These are phyloP conservation scores for Ceratothoa steindachneri DNA, from an alignment of 2,888 invertebrate species.

Conservation along the genomic window DNA sequence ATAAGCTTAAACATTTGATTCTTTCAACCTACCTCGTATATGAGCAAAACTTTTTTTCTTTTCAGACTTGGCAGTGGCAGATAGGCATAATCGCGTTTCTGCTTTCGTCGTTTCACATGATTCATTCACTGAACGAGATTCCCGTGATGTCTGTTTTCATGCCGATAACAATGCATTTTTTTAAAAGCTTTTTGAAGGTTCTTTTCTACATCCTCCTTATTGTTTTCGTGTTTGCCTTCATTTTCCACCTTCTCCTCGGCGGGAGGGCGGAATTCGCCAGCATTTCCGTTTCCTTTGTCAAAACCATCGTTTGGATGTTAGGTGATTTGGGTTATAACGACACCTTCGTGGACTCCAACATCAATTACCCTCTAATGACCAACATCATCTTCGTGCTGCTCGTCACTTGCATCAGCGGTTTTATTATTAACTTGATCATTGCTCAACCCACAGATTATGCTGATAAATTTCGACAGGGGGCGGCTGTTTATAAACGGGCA, in stretches of 20 bases:
- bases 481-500: slow-evolving; percentile 23
- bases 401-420: slow-evolving; percentile 32
- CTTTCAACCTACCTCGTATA: too few relatives aligned
- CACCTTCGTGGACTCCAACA: slow-evolving; percentile 22
- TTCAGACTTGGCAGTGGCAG: slow-evolving; percentile 33
- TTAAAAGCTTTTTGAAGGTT: slow-evolving; percentile 27
- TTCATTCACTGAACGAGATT: slow-evolving; percentile 29
- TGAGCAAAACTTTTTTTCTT: too few relatives aligned
- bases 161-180: slow-evolving; percentile 28
- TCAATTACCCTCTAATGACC: slow-evolving; percentile 27
- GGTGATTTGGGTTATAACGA: slow-evolving; percentile 44
- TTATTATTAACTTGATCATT: slow-evolving; percentile 34
- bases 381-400: slow-evolving; percentile 39
- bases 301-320: slow-evolving; percentile 42
- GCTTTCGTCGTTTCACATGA: slow-evolving; percentile 30
- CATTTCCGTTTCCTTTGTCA: slow-evolving; percentile 31
- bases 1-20: too few relatives aligned
- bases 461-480: slow-evolving; percentile 24
- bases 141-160: slow-evolving; percentile 33
- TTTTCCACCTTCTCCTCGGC: slow-evolving; percentile 27
- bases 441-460: slow-evolving; percentile 33
- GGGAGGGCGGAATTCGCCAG: slow-evolving; percentile 18
- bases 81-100: slow-evolving; percentile 30
- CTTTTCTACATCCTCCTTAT: slow-evolving; percentile 24
- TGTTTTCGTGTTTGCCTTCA: slow-evolving; percentile 28